Conservation (phyloP, 2,113 vertebrate species). For the Alligator mississippiensis region DNA sequence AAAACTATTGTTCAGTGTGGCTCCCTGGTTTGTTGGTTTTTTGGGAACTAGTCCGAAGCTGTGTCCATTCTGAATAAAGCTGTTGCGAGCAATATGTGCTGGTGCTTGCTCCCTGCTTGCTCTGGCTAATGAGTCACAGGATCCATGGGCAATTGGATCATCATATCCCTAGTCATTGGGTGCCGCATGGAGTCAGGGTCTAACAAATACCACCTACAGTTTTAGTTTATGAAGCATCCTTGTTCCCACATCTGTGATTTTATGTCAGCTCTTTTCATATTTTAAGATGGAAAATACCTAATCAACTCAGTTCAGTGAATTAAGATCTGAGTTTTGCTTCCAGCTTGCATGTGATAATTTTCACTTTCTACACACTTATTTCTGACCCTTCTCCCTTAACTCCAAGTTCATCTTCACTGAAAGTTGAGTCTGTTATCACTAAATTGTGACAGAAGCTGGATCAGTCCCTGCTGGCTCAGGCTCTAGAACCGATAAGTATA, state of each 20-base stretch:
- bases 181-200: too few species aligned
- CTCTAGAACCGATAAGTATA: not conserved
- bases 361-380: not conserved
- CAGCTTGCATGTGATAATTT: not conserved
- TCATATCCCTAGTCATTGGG: too few species aligned
- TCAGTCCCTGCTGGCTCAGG: not conserved
- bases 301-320: not conserved
- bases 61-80: too few species aligned
- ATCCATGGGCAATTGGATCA: too few species aligned
- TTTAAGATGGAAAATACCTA: not conserved
- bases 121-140: too few species aligned
- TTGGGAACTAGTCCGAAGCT: too few species aligned
- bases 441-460: not conserved
- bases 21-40: too few species aligned
- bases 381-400: accelerated
- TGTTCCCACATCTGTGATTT: not conserved
- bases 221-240: not conserved
- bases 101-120: too few species aligned
- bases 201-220: not conserved
- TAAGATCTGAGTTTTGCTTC: not conserved
- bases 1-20: too few species aligned
- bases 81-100: too few species aligned
- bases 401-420: not conserved
- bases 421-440: not conserved
- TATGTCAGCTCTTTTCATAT: not conserved